phyloP scores from a whole-genome alignment of 2,888 invertebrate species.

The Eristalis intricaria region DNA sequence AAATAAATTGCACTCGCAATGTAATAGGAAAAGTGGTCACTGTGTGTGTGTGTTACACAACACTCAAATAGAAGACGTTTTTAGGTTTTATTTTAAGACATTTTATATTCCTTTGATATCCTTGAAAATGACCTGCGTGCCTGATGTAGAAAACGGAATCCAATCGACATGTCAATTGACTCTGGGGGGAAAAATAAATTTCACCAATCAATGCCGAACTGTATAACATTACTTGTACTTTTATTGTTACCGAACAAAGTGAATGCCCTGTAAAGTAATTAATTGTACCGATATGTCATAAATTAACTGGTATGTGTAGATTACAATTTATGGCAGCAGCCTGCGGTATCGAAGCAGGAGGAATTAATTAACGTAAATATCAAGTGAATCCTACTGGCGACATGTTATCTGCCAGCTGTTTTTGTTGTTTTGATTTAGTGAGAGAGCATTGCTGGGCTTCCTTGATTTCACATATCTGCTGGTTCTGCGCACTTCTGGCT shows the following conservation, averaged over 20 bases:
- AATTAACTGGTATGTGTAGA: not conserved
- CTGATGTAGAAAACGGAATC: not conserved
- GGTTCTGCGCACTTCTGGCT: no score
- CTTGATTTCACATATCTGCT: no score
- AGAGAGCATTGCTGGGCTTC: no score
- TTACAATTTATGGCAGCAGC: not conserved
- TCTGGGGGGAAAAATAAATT: not conserved
- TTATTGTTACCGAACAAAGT: not conserved
- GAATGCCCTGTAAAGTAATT: not conserved
- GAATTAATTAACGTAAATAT: not conserved
- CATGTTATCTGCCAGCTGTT: not conserved
- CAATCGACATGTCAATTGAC: not conserved
- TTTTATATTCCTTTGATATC: not conserved
- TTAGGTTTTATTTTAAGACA: not conserved
- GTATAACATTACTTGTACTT: not conserved
- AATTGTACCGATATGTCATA: not conserved
- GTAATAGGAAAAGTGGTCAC: no score
- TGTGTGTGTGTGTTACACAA: no score
- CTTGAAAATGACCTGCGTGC: not conserved
- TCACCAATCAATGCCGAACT: not conserved
- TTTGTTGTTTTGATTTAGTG: not conserved
- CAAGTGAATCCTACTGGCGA: not conserved
- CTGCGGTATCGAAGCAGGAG: not conserved
- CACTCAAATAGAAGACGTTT: no score
- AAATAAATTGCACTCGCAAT: no score